These are phyloP conservation scores for Drosophila fungiperda DNA, from an alignment of 2,888 invertebrate species.

Conservation along the genomic window DNA sequence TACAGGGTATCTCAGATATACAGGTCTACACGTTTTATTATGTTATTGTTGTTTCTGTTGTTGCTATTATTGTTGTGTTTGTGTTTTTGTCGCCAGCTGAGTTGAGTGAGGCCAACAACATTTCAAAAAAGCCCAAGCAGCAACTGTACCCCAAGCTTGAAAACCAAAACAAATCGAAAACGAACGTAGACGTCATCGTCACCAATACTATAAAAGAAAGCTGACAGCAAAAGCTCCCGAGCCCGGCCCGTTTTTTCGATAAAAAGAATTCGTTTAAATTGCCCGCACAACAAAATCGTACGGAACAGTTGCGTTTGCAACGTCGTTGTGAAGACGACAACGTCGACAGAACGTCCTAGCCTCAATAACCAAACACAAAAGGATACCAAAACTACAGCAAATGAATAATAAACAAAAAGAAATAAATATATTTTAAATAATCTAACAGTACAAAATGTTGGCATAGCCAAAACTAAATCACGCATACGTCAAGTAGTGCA, in stretches of 20 bases:
- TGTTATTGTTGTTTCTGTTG: constrained; percentile 27
- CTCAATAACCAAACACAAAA: constrained; percentile 24
- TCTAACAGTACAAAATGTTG: constrained; percentile 57
- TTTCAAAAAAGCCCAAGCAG: constrained; percentile 71
- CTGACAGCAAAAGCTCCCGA: constrained; percentile 62
- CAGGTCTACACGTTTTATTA: constrained; percentile 41
- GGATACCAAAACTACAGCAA: constrained; percentile 22
- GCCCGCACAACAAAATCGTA: constrained; percentile 70
- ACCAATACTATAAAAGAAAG: constrained; percentile 51
- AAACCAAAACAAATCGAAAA: constrained; percentile 72
- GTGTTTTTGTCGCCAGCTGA: constrained; percentile 40
- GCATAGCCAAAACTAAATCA: constrained; percentile 50
- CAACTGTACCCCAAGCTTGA: constrained; percentile 70
- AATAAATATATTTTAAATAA: neutral
- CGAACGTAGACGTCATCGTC: constrained; percentile 31
- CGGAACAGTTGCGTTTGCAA: constrained; percentile 73
- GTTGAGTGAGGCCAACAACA: constrained; percentile 68
- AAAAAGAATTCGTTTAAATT: constrained; percentile 79
- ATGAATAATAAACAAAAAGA: constrained; percentile 18
- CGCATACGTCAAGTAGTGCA: constrained; percentile 64
- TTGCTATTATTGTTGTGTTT: constrained; percentile 5
- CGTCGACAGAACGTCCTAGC: constrained; percentile 59
- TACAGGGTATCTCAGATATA: neutral
- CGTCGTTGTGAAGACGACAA: constrained; percentile 67
- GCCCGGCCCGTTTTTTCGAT: constrained; percentile 63